Evolutionary conservation across 2,888 invertebrate genomes (phyloP).

Genomic region (Neoaliturus tenellus): DNA sequence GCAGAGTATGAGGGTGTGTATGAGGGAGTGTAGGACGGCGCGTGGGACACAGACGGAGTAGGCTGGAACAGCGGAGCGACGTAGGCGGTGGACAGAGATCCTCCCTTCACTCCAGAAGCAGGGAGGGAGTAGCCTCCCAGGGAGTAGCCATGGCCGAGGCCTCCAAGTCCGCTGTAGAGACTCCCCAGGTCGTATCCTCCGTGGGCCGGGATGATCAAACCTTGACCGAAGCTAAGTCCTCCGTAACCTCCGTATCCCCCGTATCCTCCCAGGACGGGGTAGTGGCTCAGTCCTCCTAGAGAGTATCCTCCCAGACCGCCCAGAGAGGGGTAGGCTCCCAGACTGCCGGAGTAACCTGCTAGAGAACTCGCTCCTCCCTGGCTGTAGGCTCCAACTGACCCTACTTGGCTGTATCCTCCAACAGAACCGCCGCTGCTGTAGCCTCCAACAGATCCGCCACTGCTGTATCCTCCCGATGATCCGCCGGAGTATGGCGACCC

Average conservation of each 20-base stretch:
- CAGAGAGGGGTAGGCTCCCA: constrained; percentile 9
- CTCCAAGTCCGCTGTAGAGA: constrained; percentile 20
- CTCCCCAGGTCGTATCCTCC: constrained; percentile 29
- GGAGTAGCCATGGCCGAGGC: not conserved
- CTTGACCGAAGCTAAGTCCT: constrained; percentile 30
- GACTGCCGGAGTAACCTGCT: not conserved
- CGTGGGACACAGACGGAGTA: not conserved
- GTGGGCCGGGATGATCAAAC: constrained; percentile 25
- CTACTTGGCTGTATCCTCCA: too few relatives aligned
- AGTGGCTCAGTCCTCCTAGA: constrained; percentile 16
- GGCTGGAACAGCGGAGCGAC: constrained; percentile 37
- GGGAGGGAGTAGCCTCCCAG: constrained; percentile 16
- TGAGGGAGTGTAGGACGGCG: not conserved
- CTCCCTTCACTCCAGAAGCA: not conserved
- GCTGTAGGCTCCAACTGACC: not conserved
- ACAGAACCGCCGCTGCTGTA: too few relatives aligned
- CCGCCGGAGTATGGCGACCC: not conserved
- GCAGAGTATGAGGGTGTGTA: constrained; percentile 4
- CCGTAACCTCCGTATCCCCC: constrained; percentile 10
- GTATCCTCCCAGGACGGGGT: constrained; percentile 32
- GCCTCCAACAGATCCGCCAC: not conserved
- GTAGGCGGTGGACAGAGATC: constrained; percentile 1
- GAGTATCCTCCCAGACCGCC: constrained; percentile 35
- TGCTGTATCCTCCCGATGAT: not conserved
- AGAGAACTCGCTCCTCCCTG: not conserved